Evolutionary conservation across 2,888 invertebrate genomes (phyloP).

Genomic region (Rambutsinella grinnellia): DNA sequence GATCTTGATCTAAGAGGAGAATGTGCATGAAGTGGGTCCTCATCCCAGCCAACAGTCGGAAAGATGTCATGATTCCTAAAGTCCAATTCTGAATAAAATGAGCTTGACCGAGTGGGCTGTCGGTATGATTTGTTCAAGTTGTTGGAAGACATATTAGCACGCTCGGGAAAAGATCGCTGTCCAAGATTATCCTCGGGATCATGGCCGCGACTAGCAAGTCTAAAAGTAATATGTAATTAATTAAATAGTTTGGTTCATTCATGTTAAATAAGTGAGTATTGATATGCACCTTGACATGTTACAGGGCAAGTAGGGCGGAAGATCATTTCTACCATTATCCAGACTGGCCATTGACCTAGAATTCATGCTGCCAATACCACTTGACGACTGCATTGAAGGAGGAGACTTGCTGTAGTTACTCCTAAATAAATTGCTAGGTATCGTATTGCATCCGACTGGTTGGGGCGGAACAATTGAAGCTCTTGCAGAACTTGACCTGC

Average conservation of each 20-base stretch:
- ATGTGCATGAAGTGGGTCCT: conserved; percentile 24
- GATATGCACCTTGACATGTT: neutral
- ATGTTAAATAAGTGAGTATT: too few relatives aligned
- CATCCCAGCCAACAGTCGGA: conserved; percentile 34
- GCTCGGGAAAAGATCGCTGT: conserved; percentile 25
- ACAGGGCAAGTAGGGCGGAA: conserved; percentile 28
- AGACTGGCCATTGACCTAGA: conserved; percentile 44
- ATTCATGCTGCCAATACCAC: conserved; percentile 48
- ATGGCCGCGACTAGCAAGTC: conserved; percentile 24
- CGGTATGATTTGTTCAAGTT: conserved; percentile 44
- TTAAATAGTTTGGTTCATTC: too few relatives aligned
- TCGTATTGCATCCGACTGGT: neutral
- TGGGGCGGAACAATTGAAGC: conserved; percentile 31
- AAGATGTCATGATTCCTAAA: conserved; percentile 47
- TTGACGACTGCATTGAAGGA: conserved; percentile 47
- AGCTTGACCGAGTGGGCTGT: conserved; percentile 48
- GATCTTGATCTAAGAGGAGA: conserved; percentile 27
- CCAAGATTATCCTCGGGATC: conserved; percentile 37
- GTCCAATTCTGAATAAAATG: conserved; percentile 46
- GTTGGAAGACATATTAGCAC: conserved; percentile 43
- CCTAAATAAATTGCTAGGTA: conserved; percentile 39
- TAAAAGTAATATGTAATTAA: too few relatives aligned
- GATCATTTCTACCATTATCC: conserved; percentile 37
- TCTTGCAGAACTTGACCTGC: conserved; percentile 39
- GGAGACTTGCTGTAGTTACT: conserved; percentile 35